phyloP scores from a whole-genome alignment of 2,888 invertebrate species.

The Zaprionus obscuricornis region DNA sequence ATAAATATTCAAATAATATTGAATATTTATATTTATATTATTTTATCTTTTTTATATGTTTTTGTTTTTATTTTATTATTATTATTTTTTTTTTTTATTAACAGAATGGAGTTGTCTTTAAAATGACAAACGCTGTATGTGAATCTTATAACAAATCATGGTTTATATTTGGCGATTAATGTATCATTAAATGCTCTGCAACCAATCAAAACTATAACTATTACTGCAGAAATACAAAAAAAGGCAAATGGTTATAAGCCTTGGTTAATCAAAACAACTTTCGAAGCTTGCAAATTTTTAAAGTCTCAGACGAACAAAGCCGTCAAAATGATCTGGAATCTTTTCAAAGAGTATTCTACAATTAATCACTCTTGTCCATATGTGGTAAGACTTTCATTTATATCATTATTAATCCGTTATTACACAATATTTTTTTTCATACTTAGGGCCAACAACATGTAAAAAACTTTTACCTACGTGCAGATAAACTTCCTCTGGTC shows the following conservation, averaged over 20 bases:
- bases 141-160: conserved; percentile 24
- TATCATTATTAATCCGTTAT: not conserved
- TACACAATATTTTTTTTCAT: not conserved
- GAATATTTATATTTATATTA: not conserved
- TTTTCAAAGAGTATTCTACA: conserved; percentile 11
- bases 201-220: conserved; percentile 16
- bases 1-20: not conserved
- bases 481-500: not conserved
- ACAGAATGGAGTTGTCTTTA: conserved; percentile 14
- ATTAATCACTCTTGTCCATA: conserved; percentile 38
- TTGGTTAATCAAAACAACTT: conserved; percentile 7
- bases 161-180: no score
- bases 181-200: conserved; percentile 9
- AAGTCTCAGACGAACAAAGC: not conserved
- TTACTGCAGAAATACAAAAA: conserved; percentile 21
- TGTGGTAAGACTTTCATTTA: no score
- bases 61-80: not conserved
- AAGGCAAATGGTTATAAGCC: conserved; percentile 29
- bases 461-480: conserved; percentile 8
- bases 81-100: not conserved
- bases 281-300: conserved; percentile 25
- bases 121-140: conserved; percentile 30
- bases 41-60: not conserved
- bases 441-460: conserved; percentile 6
- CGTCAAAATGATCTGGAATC: conserved; percentile 1